Evolutionary conservation across 2,797 vertebrate genomes (phyloP).

Genomic region (Nannoperca australis): DNA sequence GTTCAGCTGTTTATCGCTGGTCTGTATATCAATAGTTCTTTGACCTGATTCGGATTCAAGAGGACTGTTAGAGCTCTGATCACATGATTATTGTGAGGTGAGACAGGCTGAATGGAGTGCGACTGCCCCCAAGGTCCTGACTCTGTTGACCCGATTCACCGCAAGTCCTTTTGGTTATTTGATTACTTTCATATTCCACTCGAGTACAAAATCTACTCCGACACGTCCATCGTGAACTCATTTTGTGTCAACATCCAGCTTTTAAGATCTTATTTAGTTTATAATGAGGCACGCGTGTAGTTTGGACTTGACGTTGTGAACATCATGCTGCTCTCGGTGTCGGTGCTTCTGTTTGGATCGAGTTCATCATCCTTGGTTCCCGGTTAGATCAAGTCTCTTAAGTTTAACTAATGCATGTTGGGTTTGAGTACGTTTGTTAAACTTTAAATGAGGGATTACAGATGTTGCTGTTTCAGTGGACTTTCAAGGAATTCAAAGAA

Average conservation of each 20-base stretch:
- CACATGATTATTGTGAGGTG: neutral
- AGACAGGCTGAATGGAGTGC: neutral
- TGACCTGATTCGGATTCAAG: neutral
- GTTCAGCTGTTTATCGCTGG: too few relatives aligned
- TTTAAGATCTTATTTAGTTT: neutral
- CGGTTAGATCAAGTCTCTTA: too few relatives aligned
- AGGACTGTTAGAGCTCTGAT: neutral
- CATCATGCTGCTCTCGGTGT: neutral
- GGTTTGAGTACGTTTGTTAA: too few relatives aligned
- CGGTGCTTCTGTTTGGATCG: neutral
- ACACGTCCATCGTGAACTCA: too few relatives aligned
- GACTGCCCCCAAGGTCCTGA: neutral
- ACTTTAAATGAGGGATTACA: neutral
- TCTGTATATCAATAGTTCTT: neutral
- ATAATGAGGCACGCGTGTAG: too few relatives aligned
- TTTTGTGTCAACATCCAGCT: neutral
- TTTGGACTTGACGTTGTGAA: neutral
- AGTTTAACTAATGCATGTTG: too few relatives aligned
- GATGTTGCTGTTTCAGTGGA: neutral
- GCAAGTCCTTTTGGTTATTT: neutral
- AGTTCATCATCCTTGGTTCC: neutral
- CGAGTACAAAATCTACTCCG: too few relatives aligned
- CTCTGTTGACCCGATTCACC: neutral
- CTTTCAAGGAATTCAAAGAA: neutral
- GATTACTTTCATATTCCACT: too few relatives aligned